These are phyloP conservation scores for Solenodon paradoxus DNA, from an alignment of 2,113 vertebrate species.

Conservation along the genomic window DNA sequence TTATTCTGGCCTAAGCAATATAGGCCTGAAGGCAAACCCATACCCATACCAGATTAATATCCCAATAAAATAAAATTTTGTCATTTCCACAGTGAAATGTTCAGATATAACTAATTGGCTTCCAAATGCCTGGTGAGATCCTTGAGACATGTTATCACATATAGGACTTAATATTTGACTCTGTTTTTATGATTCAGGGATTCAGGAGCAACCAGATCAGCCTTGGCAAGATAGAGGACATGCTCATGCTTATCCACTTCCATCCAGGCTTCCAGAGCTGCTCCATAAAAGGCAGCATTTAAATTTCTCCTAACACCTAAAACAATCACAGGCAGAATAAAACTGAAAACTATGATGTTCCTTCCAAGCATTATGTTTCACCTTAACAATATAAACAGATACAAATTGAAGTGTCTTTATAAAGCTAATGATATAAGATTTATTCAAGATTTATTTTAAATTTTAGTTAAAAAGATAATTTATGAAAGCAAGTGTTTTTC, in stretches of 20 bases:
- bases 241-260: not conserved
- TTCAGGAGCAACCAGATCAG: not conserved
- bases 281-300: not conserved
- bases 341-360: not conserved
- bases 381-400: constrained; percentile 30
- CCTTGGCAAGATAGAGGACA: rapidly evolving
- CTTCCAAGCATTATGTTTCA: constrained; percentile 3
- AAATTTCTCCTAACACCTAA: not conserved
- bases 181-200: not conserved
- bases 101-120: not conserved
- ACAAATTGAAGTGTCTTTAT: not conserved
- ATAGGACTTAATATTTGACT: not conserved
- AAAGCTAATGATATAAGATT: constrained; percentile 35
- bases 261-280: not conserved
- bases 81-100: not conserved
- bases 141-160: not conserved
- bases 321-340: not conserved
- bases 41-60: not conserved
- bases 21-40: not conserved
- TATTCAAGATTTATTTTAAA: constrained; percentile 40
- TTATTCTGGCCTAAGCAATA: not conserved
- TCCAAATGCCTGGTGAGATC: not conserved
- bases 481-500: not conserved
- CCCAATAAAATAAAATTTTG: not conserved
- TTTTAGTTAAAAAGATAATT: constrained; percentile 32